These are phyloP conservation scores for Caretta caretta DNA, from an alignment of 2,113 vertebrate genomes.

Conservation along the genomic window DNA sequence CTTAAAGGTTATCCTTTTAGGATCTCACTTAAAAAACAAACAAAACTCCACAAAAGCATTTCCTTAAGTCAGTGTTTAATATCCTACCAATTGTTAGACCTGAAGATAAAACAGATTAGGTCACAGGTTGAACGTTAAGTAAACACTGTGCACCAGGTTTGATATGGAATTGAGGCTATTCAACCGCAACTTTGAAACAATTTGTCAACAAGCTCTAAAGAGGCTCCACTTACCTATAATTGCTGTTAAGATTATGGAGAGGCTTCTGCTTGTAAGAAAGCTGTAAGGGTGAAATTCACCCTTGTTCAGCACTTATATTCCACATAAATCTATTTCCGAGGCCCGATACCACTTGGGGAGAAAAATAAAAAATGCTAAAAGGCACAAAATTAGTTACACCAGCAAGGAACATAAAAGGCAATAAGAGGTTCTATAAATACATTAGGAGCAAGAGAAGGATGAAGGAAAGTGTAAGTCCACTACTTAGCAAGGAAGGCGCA, in stretches of 20 bases:
- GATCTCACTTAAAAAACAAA: conserved; percentile 27
- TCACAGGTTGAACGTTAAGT: conserved; percentile 1
- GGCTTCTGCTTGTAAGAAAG: background rate
- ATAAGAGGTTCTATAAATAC: too few species aligned
- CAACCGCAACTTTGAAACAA: background rate
- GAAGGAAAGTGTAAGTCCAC: too few species aligned
- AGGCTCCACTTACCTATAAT: background rate
- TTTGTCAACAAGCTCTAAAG: background rate
- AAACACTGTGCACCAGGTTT: background rate
- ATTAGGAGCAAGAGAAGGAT: too few species aligned
- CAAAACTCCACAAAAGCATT: background rate
- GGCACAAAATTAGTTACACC: too few species aligned
- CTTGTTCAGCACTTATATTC: background rate
- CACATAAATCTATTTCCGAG: background rate
- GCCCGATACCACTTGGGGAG: background rate
- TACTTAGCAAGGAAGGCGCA: too few species aligned
- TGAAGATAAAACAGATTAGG: background rate
- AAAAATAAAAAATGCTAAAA: too few species aligned
- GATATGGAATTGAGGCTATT: background rate
- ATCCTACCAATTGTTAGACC: background rate
- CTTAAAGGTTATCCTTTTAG: conserved; percentile 1
- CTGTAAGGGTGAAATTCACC: too few species aligned
- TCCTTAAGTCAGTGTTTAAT: conserved; percentile 8
- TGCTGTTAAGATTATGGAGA: rapidly evolving
- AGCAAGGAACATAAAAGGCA: too few species aligned